These are phyloP conservation scores for Prunella fulvescens DNA, from an alignment of 2,113 vertebrate genomes.

Conservation along the genomic window DNA sequence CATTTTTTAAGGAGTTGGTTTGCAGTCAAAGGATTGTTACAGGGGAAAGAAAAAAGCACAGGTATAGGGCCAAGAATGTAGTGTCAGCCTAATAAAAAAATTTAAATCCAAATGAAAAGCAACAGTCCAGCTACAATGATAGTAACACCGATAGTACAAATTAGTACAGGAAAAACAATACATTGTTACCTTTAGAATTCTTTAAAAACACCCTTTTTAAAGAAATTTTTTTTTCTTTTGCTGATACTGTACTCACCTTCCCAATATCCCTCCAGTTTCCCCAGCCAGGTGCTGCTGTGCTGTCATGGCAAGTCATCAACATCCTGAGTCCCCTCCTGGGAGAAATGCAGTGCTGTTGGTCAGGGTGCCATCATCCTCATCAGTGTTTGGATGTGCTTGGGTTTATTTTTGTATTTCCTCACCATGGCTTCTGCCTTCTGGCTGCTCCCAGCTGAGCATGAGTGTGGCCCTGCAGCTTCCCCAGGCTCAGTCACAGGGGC, in stretches of 20 bases:
- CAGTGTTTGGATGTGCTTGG: neutral
- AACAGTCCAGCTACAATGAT: neutral
- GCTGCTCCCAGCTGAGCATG: accelerated
- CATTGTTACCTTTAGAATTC: neutral
- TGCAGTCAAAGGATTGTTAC: neutral
- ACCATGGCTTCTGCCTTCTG: neutral
- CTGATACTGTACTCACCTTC: neutral
- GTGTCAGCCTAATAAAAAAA: neutral
- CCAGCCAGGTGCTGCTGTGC: neutral
- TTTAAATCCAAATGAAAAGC: neutral
- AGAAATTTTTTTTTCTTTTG: too few species aligned
- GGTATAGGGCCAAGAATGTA: neutral
- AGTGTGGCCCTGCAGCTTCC: accelerated
- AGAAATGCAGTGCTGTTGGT: neutral
- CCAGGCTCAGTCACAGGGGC: too few species aligned
- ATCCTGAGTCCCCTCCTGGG: neutral
- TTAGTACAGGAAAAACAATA: neutral
- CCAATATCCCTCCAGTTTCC: neutral
- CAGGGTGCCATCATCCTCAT: too few species aligned
- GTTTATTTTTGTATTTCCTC: neutral
- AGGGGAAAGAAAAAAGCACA: neutral
- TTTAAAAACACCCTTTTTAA: accelerated
- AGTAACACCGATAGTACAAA: neutral
- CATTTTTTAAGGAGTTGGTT: neutral
- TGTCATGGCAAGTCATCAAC: accelerated